phyloP scores from a whole-genome alignment of 2,113 vertebrate species.

The Apodemus sylvaticus region DNA sequence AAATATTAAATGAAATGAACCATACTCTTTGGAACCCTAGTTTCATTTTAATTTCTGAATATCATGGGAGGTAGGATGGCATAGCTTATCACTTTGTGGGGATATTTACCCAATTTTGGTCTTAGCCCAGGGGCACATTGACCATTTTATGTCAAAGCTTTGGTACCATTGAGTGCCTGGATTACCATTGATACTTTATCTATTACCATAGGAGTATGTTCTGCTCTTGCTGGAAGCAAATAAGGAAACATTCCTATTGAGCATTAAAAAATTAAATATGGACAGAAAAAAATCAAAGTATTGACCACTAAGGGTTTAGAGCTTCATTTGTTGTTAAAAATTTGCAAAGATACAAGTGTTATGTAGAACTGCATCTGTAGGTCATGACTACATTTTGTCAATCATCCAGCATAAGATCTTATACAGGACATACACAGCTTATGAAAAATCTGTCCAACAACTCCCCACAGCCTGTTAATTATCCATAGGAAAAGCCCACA shows the following conservation, averaged over 20 bases:
- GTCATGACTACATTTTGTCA: too few relatives aligned
- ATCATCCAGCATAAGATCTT: too few relatives aligned
- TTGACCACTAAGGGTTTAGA: too few relatives aligned
- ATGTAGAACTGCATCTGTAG: too few relatives aligned
- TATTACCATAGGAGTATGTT: neutral
- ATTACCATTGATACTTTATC: neutral
- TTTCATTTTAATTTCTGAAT: neutral
- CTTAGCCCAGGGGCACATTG: neutral
- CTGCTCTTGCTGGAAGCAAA: fast-evolving
- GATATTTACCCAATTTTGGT: neutral
- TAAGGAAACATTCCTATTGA: neutral
- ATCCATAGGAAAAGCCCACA: too few relatives aligned
- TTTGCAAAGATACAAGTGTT: too few relatives aligned
- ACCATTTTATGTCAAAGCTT: neutral
- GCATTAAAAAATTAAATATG: neutral
- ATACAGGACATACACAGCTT: too few relatives aligned
- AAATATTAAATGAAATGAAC: too few relatives aligned
- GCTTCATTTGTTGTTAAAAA: too few relatives aligned
- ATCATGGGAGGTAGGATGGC: neutral
- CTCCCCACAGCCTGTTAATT: too few relatives aligned
- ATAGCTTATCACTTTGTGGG: neutral
- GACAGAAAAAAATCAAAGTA: too few relatives aligned
- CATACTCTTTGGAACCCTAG: neutral
- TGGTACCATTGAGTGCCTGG: neutral
- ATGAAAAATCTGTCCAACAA: too few relatives aligned